Evolutionary conservation across 2,888 invertebrate species (phyloP), one percentile per base, ranked within the genome.

Genomic region (Troides oblongomaculatus): DNA sequence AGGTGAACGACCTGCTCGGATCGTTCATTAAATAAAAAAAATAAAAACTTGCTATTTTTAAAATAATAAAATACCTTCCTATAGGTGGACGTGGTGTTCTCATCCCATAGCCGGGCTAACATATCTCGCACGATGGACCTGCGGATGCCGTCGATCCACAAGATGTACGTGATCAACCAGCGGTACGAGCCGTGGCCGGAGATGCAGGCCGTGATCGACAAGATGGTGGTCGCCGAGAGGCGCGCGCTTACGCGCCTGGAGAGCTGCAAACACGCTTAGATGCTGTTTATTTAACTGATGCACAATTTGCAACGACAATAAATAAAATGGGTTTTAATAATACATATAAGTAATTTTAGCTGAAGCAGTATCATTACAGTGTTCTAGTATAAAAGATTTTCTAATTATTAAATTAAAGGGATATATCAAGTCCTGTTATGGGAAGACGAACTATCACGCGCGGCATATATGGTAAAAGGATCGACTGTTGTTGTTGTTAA

Each of bases 61-160:
- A 43, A 14, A 46, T 2, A 14, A 14, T 14, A 46, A 12, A 46
- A 46, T 53, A 8, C 6, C 18, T 7, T n/a, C n/a, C 53, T 4
- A 10, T 12, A 92, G 92, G 85, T 90, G 64, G 92, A 92, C 73
- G 70, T 80, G 1, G 87, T 89, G 14, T 92, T 79, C 75, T 63
- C 79, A 6, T 72, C 82, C 2, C 83, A 77, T 73, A 86, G 68
- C 73, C 85, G 88, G 21, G 71, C 72, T 0, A 79, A 74, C 73
- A 83, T 90, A 57, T 88, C 90, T 0, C 87, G 86, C 36, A 90
- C 86, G 2, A 91, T 91, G 90, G 81, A 92, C 77, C 80, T 92
- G 60, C 81, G 88, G 10, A 72, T 84, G 72, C 92, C 92, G 0
- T 71, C 83, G 0, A 63, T 80, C 1, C 86, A 89, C 79, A 92